Conservation (phyloP, 1,140 invertebrate species). For the Lithobius niger region DNA sequence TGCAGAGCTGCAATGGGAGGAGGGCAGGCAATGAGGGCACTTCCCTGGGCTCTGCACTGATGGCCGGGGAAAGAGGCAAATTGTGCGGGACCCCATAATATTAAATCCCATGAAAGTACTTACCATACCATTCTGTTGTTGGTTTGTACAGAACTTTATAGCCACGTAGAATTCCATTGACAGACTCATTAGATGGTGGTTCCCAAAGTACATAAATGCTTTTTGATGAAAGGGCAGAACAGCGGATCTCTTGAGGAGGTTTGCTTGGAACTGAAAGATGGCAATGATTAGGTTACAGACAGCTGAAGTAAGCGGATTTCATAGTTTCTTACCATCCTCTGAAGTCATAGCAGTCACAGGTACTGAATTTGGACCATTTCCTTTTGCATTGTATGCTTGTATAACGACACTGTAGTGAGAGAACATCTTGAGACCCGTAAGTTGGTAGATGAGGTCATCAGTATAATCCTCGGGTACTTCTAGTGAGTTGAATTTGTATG, state of each 20-base stretch:
- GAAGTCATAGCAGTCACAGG: slow-evolving; percentile 70
- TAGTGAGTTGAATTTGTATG: slow-evolving; percentile 22
- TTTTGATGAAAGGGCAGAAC: slow-evolving; percentile 80
- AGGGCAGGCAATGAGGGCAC: no score
- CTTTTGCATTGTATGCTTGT: slow-evolving; percentile 91
- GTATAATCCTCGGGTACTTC: slow-evolving; percentile 15
- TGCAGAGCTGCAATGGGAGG: no score
- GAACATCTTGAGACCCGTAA: slow-evolving; percentile 69
- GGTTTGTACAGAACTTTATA: no score
- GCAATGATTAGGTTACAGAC: neutral
- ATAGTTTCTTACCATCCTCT: slow-evolving; percentile 48
- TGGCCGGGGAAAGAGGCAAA: no score
- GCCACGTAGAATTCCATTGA: slow-evolving; percentile 31
- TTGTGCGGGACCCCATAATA: no score
- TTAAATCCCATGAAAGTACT: neutral
- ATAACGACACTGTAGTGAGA: slow-evolving; percentile 90
- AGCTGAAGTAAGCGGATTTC: neutral
- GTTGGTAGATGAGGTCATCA: no score
- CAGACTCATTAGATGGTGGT: slow-evolving; percentile 27
- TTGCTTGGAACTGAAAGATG: slow-evolving; percentile 60
- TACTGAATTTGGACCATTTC: slow-evolving; percentile 75
- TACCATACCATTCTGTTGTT: slow-evolving; percentile 39
- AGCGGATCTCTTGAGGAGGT: slow-evolving; percentile 78
- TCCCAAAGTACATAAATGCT: no score
- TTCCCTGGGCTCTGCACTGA: no score